phyloP scores from a whole-genome alignment of 2,113 vertebrate genomes.

The Saccopteryx bilineata region DNA sequence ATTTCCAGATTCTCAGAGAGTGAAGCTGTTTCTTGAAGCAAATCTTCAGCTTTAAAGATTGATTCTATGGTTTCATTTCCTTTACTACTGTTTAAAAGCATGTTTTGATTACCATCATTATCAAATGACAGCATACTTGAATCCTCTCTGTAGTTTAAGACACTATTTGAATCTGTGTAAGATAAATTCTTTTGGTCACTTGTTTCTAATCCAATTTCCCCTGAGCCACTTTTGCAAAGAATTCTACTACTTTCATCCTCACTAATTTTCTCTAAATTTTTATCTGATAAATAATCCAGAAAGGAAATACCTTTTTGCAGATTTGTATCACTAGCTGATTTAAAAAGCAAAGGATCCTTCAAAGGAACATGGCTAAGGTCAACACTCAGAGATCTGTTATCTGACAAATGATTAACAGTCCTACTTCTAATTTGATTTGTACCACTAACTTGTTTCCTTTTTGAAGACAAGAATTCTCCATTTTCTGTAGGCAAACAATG shows the following conservation, averaged over 20 bases:
- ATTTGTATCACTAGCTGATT: conserved; percentile 86
- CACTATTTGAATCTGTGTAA: conserved; percentile 75
- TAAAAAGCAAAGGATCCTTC: conserved; percentile 92
- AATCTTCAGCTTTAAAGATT: conserved; percentile 85
- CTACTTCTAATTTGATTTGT: conserved; percentile 69
- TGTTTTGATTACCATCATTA: conserved; percentile 85
- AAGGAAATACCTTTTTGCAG: conserved; percentile 88
- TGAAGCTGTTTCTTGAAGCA: conserved; percentile 85
- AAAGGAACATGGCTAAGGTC: conserved; percentile 86
- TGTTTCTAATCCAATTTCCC: conserved; percentile 83
- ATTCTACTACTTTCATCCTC: conserved; percentile 88
- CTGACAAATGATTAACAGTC: conserved; percentile 80
- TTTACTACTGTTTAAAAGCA: conserved; percentile 81
- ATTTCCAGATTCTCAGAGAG: conserved; percentile 87
- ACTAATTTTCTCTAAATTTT: conserved; percentile 87
- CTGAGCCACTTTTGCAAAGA: conserved; percentile 86
- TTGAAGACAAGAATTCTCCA: conserved; percentile 87
- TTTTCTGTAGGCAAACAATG: conserved; percentile 92
- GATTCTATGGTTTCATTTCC: conserved; percentile 83
- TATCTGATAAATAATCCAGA: conserved; percentile 87
- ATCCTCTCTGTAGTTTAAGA: conserved; percentile 84
- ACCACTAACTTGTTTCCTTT: conserved; percentile 80
- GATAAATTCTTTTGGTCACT: conserved; percentile 82
- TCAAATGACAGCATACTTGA: conserved; percentile 81
- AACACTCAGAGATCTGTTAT: conserved; percentile 85